Evolutionary conservation across 2,113 vertebrate genomes (phyloP), one percentile per base, ranked within the genome.

Genomic region (Glaucidium brasilianum): DNA sequence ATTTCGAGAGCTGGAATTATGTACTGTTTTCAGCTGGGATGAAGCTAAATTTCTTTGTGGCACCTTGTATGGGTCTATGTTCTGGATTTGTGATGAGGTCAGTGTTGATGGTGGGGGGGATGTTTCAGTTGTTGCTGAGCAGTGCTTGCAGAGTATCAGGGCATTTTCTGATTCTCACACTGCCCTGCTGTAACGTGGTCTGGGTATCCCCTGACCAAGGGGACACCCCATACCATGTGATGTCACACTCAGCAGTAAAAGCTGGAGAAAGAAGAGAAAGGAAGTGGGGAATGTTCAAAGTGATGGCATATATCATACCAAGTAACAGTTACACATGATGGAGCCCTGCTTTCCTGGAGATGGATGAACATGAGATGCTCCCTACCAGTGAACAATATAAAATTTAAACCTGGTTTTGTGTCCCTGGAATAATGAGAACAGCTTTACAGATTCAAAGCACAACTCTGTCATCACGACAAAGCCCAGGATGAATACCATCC

Each of bases 301-400:
- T 20, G 12, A 43, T 35, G 15, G 34, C 5, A 10, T 71, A 64
- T 69, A 22, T 64, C 49, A 63, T 32, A 23, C 2, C 0, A 64
- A 41, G 49, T 21, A 71, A 84, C 21, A 0, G 1, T n/a, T 49
- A 56, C 6, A 22, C 2, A 1, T 30, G 56, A 32, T 6, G 26
- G 15, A 78, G 17, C 12, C 12, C 41, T 37, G 32, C 45, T 62
- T 62, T 83, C 47, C 72, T 37, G 21, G n/a, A 76, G 58, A 20
- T 35, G 21, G 17, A 17, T 47, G 47, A 80, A 47, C 45, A 52
- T 25, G 9, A 59, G 19, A 71, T 71, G 8, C 26, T 45, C 47
- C 39, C 43, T 32, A 18, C 5, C 9, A 45, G 50, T 7, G 7
- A 64, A 37, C 19, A 39, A 25, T 58, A 94, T 30, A 2, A 45